These are phyloP conservation scores for Spinibarbus caldwelli DNA, from an alignment of 2,797 vertebrate species.

Conservation along the genomic window DNA sequence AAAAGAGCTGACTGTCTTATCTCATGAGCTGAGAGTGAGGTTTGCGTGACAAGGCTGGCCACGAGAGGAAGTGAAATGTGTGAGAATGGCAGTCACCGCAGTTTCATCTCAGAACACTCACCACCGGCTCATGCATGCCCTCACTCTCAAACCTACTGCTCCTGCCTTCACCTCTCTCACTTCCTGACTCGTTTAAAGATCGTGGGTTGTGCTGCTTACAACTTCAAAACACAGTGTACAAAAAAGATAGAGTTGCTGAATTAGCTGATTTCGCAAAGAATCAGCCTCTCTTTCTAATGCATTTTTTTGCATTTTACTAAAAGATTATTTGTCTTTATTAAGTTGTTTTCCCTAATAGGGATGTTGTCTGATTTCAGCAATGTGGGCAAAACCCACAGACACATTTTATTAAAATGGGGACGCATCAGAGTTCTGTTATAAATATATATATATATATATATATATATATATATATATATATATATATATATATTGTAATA, in stretches of 20 bases:
- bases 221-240: neutral
- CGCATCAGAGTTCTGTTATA: too few relatives aligned
- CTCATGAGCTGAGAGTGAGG: slow-evolving; percentile 26
- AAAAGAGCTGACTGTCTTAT: slow-evolving; percentile 52
- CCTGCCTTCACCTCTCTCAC: slow-evolving; percentile 43
- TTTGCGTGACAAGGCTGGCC: slow-evolving; percentile 71
- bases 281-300: neutral
- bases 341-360: neutral
- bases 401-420: neutral
- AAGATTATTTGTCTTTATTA: neutral
- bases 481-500: too few relatives aligned
- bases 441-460: too few relatives aligned
- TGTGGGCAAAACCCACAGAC: neutral
- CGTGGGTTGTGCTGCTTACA: neutral
- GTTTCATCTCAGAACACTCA: slow-evolving; percentile 59
- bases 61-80: slow-evolving; percentile 71
- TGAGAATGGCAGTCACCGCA: slow-evolving; percentile 65
- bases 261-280: neutral
- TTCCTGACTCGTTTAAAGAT: slow-evolving; percentile 29
- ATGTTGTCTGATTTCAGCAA: neutral
- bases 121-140: slow-evolving; percentile 20
- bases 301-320: neutral
- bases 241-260: neutral
- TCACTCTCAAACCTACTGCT: slow-evolving; percentile 42
- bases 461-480: too few relatives aligned